Percentiles rank a stretch among this genome's conserved stretches.
These are phyloP conservation scores for Rhinoptilus africanus DNA, from an alignment of 2,113 vertebrate genomes.

Conservation along the genomic window DNA sequence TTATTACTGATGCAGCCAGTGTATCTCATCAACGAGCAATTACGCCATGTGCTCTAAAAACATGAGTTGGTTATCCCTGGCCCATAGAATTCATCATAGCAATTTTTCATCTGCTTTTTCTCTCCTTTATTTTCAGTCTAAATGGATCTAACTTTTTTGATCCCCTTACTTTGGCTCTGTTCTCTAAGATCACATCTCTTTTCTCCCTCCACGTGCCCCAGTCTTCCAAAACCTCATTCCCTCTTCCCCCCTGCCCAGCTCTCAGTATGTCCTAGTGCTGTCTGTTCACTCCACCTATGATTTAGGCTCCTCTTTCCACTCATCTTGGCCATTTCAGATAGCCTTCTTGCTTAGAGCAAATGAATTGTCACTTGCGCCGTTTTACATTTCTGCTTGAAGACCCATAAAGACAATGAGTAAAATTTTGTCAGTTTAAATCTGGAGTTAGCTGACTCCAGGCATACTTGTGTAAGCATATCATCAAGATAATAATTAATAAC, in stretches of 20 bases:
- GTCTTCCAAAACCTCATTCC: neutral
- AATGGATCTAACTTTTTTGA: neutral
- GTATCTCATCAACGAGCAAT: neutral
- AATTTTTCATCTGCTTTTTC: neutral
- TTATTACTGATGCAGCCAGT: neutral
- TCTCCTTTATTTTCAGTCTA: neutral
- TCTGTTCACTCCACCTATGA: neutral
- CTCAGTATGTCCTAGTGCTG: neutral
- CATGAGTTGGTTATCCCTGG: neutral
- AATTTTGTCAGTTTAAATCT: neutral
- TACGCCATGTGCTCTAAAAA: neutral
- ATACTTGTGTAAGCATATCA: neutral
- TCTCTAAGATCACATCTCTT: neutral
- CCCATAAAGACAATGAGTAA: neutral
- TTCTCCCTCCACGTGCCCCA: neutral
- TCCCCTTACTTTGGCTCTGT: no score
- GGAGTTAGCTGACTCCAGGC: neutral
- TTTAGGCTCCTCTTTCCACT: neutral
- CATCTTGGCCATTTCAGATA: neutral
- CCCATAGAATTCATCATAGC: neutral
- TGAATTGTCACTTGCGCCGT: neutral
- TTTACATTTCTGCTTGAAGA: neutral
- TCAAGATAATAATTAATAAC: neutral
- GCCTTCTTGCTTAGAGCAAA: neutral
- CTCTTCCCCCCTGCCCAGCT: neutral